Evolutionary conservation across 2,888 invertebrate species (phyloP).

Genomic region (Drosophila meridionalis): DNA sequence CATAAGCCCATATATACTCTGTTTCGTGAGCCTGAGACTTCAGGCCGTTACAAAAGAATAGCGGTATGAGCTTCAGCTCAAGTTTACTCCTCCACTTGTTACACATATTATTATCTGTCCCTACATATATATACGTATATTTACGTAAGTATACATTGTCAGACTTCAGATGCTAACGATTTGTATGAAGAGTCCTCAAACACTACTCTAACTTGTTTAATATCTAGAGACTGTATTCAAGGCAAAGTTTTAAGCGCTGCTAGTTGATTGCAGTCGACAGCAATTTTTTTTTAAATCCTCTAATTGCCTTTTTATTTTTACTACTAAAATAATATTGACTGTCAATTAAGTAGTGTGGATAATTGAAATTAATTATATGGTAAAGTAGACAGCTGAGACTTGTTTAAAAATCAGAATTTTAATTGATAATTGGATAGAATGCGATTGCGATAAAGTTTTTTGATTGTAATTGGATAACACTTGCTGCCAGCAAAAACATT

Average conservation of each 20-base stretch:
- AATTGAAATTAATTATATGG: constrained; percentile 11
- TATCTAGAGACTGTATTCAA: constrained; percentile 15
- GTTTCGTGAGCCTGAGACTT: neutral
- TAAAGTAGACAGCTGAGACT: neutral
- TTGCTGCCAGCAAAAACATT: no score
- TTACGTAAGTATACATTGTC: neutral
- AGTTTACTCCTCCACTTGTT: neutral
- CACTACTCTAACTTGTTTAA: constrained; percentile 20
- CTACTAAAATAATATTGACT: constrained; percentile 29
- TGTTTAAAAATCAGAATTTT: neutral
- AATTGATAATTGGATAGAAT: neutral
- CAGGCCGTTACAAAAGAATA: neutral
- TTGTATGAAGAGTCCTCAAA: constrained; percentile 22
- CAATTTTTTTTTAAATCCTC: neutral
- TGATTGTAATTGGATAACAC: neutral
- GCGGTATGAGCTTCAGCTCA: neutral
- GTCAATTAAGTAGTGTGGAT: constrained; percentile 15
- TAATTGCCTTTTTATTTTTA: constrained; percentile 36
- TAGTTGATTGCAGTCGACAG: constrained; percentile 9
- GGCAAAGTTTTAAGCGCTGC: neutral
- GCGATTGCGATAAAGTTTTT: neutral
- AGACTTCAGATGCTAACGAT: constrained; percentile 14
- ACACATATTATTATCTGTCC: neutral
- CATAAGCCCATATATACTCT: no score
- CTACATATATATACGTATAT: neutral